phyloP scores from a whole-genome alignment of 2,888 invertebrate species.

The Ichneumon xanthorius region DNA sequence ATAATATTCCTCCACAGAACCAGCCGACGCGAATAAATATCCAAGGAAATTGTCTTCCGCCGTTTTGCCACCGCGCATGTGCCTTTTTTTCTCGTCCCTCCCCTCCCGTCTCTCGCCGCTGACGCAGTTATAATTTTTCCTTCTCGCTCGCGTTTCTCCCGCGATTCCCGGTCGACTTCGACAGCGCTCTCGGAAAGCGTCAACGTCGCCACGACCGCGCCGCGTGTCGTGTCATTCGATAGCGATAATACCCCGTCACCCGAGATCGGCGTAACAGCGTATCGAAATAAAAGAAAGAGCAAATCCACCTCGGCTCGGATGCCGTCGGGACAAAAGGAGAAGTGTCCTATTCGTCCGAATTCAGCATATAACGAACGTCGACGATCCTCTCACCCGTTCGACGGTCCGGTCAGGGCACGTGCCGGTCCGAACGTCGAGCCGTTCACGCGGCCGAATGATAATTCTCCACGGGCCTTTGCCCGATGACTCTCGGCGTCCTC shows the following conservation, averaged over 20 bases:
- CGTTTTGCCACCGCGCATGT: slow-evolving; percentile 74
- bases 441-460: slow-evolving; percentile 16
- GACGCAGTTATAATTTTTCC: slow-evolving; percentile 24
- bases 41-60: slow-evolving; percentile 79
- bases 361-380: slow-evolving; percentile 28
- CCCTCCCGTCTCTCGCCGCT: slow-evolving; percentile 5
- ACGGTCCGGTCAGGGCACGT: slow-evolving; percentile 13
- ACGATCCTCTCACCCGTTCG: slow-evolving; percentile 55
- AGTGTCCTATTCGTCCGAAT: slow-evolving; percentile 34
- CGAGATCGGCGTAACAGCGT: background rate
- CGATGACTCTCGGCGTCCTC: background rate
- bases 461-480: background rate
- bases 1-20: background rate
- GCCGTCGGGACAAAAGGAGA: slow-evolving; percentile 18
- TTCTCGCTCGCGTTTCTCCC: slow-evolving; percentile 17
- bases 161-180: background rate
- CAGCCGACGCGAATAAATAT: slow-evolving; percentile 69
- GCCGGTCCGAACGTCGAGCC: slow-evolving; percentile 4
- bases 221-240: slow-evolving; percentile 21
- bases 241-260: slow-evolving; percentile 30
- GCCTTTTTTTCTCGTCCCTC: slow-evolving; percentile 68
- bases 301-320: background rate
- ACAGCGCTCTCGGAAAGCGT: background rate
- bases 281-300: background rate
- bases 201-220: background rate